Evolutionary conservation across 2,113 vertebrate genomes (phyloP).

Genomic region (Laticauda laticaudata): DNA sequence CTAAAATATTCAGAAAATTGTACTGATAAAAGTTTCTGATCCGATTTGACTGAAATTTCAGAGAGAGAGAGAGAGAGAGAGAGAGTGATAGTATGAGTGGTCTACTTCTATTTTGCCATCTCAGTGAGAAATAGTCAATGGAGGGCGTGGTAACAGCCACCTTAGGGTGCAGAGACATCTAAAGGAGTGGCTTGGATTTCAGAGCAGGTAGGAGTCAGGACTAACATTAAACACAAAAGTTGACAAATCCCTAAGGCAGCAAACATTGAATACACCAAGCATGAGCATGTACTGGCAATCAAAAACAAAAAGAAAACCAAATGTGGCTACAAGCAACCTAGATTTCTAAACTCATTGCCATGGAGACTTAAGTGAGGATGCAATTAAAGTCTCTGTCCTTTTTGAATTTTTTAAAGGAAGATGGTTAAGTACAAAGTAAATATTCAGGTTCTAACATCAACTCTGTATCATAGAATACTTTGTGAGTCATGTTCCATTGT

Average conservation of each 20-base stretch:
- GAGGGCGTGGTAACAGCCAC: slow-evolving; percentile 23
- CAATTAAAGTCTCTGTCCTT: background rate
- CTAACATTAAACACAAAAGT: slow-evolving; percentile 7
- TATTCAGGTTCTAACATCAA: background rate
- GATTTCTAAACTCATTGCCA: background rate
- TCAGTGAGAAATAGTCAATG: slow-evolving; percentile 27
- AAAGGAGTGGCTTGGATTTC: slow-evolving; percentile 26
- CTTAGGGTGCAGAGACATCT: slow-evolving; percentile 15
- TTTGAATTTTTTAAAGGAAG: background rate
- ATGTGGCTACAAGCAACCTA: background rate
- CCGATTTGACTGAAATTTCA: too few relatives aligned
- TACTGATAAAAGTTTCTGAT: background rate
- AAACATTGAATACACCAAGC: background rate
- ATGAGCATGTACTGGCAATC: background rate
- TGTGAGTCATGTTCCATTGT: background rate
- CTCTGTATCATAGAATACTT: background rate
- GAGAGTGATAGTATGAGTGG: too few relatives aligned
- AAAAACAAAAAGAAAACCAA: background rate
- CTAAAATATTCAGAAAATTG: background rate
- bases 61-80: too few relatives aligned
- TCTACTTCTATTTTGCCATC: slow-evolving; percentile 14
- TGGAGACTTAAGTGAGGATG: background rate
- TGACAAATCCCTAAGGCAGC: slow-evolving; percentile 11
- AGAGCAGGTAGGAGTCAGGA: slow-evolving; percentile 7
- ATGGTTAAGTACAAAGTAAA: background rate